These are phyloP conservation scores for Parapsyche elsis DNA, from an alignment of 1,140 invertebrate genomes.

Conservation along the genomic window DNA sequence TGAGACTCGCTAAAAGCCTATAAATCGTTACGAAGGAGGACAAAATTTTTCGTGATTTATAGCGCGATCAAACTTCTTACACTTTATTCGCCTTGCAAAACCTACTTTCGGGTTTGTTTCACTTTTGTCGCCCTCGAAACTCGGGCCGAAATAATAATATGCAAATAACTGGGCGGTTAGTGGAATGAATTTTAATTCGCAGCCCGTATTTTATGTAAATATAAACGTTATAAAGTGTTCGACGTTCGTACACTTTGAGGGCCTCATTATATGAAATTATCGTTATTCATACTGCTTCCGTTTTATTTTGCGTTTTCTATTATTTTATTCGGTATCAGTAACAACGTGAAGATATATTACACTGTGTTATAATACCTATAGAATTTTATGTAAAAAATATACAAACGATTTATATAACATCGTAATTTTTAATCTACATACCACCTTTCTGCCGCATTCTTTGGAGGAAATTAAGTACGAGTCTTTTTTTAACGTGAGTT, in stretches of 20 bases:
- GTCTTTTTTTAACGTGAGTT: too few relatives aligned
- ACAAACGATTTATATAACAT: too few relatives aligned
- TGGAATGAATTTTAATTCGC: slow-evolving; percentile 31
- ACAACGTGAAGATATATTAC: too few relatives aligned
- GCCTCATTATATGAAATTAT: neutral
- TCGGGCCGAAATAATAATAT: slow-evolving; percentile 21
- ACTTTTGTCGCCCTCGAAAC: slow-evolving; percentile 29
- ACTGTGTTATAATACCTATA: too few relatives aligned
- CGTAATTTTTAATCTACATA: too few relatives aligned
- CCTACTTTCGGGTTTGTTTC: slow-evolving; percentile 30
- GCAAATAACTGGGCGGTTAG: slow-evolving; percentile 26
- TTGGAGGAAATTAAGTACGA: too few relatives aligned
- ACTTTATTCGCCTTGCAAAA: slow-evolving; percentile 24
- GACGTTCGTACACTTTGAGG: neutral
- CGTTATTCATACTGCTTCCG: neutral
- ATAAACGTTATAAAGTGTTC: slow-evolving; percentile 21
- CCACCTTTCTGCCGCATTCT: too few relatives aligned
- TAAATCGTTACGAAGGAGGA: slow-evolving; percentile 44
- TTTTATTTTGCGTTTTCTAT: too few relatives aligned
- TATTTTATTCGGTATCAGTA: too few relatives aligned
- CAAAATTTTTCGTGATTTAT: slow-evolving; percentile 44
- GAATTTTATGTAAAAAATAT: too few relatives aligned
- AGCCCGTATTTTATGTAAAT: slow-evolving; percentile 19
- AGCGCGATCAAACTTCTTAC: slow-evolving; percentile 27
- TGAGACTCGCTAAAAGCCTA: slow-evolving; percentile 38